Conservation (phyloP, 2,113 vertebrate species). For the Fregetta grallaria region DNA sequence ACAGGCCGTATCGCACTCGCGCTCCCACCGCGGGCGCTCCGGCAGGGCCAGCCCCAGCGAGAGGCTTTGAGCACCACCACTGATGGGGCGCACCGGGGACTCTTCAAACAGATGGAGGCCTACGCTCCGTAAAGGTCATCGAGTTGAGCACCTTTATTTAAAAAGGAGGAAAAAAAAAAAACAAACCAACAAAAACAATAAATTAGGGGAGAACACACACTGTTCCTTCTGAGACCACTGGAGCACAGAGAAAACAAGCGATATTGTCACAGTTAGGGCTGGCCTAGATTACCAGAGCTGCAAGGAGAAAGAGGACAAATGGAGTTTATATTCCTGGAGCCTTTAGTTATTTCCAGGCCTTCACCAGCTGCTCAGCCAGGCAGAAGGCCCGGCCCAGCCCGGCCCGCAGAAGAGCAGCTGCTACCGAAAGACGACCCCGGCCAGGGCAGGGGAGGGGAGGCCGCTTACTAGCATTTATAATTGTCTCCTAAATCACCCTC, state of each 20-base stretch:
- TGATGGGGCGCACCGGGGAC: rapidly evolving
- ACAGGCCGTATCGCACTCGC: rapidly evolving
- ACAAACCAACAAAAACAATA: neutral
- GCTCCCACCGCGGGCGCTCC: rapidly evolving
- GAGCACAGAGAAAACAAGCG: neutral
- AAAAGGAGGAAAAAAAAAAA: too few relatives aligned
- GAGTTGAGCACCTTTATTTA: neutral
- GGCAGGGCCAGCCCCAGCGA: neutral
- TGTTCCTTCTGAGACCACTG: neutral
- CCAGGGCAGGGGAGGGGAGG: rapidly evolving
- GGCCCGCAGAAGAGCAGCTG: too few relatives aligned
- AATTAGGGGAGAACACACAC: neutral
- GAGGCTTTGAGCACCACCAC: rapidly evolving
- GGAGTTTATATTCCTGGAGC: too few relatives aligned
- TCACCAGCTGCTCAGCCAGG: neutral
- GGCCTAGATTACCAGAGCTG: neutral
- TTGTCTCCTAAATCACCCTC: rapidly evolving
- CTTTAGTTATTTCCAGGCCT: neutral
- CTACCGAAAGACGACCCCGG: too few relatives aligned
- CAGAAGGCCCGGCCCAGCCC: neutral
- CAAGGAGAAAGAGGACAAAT: neutral
- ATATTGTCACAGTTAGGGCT: neutral
- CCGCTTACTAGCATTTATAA: neutral
- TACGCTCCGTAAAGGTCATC: neutral
- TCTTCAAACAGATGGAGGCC: neutral